Evolutionary conservation across 2,888 invertebrate species (phyloP), one percentile per base, ranked within the genome.

Genomic region (Cremastobaeus sp.): DNA sequence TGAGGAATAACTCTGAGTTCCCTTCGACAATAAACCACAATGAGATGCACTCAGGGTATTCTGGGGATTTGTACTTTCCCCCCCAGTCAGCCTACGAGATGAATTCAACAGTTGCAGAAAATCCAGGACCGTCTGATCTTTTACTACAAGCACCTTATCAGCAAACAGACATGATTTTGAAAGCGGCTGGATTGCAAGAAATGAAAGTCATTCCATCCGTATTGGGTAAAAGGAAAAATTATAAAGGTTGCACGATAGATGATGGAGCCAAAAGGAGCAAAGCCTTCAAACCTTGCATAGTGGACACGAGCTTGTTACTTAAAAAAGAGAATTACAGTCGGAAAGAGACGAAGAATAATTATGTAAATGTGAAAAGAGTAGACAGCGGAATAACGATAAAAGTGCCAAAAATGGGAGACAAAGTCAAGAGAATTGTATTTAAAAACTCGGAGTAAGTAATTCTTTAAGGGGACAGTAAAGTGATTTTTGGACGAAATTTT

Each of bases 401-500:
- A 73, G 71, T 82, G 14, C 70, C 79, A 0, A 76, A 75, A 28
- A 9, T 12, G n/a, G 74, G 78, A 20, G 73, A 76, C 11, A 75
- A 43, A 11, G 83, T 78, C n/a, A 85, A 84, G 54, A 79, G 80
- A 28, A 86, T 86, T 39, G 59, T 86, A 2, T 79, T 86, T 50
- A 85, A 82, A 76, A 68, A 82, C 77, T 70, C 81, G 17, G 83
- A 80, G 86, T 86, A 80, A 39, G 28, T 59, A 35, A 57, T 35
- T 45, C 37, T n/a, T n/a, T n/a, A n/a, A n/a, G n/a, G n/a, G n/a
- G n/a, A n/a, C n/a, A n/a, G n/a, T n/a, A n/a, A n/a, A n/a, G n/a
- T n/a, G n/a, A n/a, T n/a, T n/a, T n/a, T n/a, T n/a, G n/a, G n/a
- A n/a, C n/a, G n/a, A n/a, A n/a, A n/a, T n/a, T n/a, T n/a, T n/a